Evolutionary conservation across 2,888 invertebrate genomes (phyloP).

Genomic region (Frankliniella fusca): DNA sequence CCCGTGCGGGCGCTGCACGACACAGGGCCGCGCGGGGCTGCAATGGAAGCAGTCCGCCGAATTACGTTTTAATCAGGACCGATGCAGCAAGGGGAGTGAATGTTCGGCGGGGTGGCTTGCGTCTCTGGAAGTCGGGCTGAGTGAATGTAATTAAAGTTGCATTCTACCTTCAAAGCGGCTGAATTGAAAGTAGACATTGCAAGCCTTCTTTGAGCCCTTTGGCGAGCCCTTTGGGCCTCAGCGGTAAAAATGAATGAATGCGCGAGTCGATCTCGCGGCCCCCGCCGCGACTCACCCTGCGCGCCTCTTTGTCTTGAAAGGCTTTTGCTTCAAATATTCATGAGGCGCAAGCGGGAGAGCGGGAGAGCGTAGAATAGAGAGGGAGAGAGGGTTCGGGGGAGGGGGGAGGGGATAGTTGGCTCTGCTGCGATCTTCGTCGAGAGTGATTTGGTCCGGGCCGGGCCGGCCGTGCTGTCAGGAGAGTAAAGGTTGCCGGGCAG

Average conservation of each 20-base stretch:
- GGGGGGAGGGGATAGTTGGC: neutral
- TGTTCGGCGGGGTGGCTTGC: too few relatives aligned
- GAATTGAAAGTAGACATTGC: neutral
- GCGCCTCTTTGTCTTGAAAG: slow-evolving; percentile 5
- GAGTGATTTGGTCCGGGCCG: neutral
- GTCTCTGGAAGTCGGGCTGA: neutral
- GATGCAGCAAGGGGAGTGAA: neutral
- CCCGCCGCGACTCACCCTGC: neutral
- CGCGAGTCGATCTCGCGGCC: neutral
- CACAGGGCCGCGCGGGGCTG: too few relatives aligned
- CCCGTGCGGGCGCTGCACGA: too few relatives aligned
- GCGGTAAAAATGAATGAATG: neutral
- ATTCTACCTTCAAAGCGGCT: neutral
- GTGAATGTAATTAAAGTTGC: slow-evolving; percentile 9
- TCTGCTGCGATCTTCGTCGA: neutral
- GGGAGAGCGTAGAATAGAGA: neutral
- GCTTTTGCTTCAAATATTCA: slow-evolving; percentile 16
- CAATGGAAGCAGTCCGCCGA: too few relatives aligned
- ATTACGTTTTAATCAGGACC: neutral
- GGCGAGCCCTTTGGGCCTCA: neutral
- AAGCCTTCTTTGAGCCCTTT: neutral
- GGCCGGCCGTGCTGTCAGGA: neutral
- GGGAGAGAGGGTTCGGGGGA: neutral
- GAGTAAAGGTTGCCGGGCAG: too few relatives aligned
- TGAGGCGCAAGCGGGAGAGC: neutral